Evolutionary conservation across 1,140 invertebrate species (phyloP), one percentile per base, ranked within the genome.

Genomic region (Cepaea nemoralis): DNA sequence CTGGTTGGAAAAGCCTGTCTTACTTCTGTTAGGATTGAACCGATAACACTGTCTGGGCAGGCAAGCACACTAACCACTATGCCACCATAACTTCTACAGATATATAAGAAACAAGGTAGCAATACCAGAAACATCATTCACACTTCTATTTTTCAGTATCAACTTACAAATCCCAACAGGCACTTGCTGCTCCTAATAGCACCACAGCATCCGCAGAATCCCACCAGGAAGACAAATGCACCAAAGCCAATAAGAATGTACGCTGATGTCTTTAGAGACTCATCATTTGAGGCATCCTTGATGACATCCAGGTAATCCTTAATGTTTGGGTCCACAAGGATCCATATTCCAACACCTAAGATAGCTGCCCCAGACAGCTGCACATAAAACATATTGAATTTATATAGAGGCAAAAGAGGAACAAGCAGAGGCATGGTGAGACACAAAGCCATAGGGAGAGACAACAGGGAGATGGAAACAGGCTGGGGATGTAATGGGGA

Each of bases 201-300:
- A 39, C 97, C 97, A 90, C 95, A 97, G 89, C 97, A 98, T 71
- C 97, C 97, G 79, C 97, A 94, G 91, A 98, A 95, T 2, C 96
- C 95, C 31, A 97, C 94, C 40, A 96, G 91, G 78, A 97, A 94
- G 88, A 98, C 95, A 50, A 98, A 91, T 37, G 94, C 91, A 2
- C 97, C 97, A 76, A 94, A 94, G 27, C 93, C 94, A 80, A 98
- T 93, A 80, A 97, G 92, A 74, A 97, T 86, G 77, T 90, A 90
- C 1, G 89, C 88, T n/a, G 87, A 85, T 22, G 82, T 84, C 40
- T 83, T 81, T 19, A 89, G 80, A 93, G 93, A 85, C 93, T 93
- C 76, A 93, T 92, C 83, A 8, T 82, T 81, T 67, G 88, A 85
- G 22, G 88, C 71, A 31, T 86, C 82, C 0, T 88, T 75, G 6